A percentile compares a stretch with the other conserved stretches of the same genome.
Conservation (phyloP, 2,113 vertebrate genomes). For the Trichomycterus rosablanca region DNA sequence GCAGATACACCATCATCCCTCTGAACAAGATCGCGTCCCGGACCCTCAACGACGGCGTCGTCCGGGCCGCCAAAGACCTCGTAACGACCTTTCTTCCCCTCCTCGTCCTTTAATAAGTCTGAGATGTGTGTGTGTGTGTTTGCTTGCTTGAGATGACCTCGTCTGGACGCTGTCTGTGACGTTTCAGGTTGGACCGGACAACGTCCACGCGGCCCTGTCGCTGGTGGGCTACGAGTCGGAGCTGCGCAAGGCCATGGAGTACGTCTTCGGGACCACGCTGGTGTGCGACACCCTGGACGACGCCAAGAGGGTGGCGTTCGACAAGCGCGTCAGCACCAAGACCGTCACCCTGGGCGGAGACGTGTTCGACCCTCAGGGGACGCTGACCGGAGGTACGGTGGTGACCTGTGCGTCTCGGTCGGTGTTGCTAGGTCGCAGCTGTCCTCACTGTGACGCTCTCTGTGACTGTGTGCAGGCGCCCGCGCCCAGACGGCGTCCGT, state of each 20-base stretch:
- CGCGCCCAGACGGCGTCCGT: slow-evolving; percentile 71
- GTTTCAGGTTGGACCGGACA: slow-evolving; percentile 72
- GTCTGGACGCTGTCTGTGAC: not conserved
- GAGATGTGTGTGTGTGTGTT: not conserved
- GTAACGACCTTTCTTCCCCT: slow-evolving; percentile 56
- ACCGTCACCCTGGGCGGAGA: slow-evolving; percentile 90
- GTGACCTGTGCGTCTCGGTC: too few species aligned
- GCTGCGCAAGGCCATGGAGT: slow-evolving; percentile 93
- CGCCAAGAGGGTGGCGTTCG: slow-evolving; percentile 89
- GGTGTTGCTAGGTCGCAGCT: too few species aligned
- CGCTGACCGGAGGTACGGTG: slow-evolving; percentile 89
- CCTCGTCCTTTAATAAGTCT: not conserved
- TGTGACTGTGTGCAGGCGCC: slow-evolving; percentile 63
- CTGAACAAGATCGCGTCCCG: slow-evolving; percentile 89
- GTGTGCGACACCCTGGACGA: slow-evolving; percentile 84
- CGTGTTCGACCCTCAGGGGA: slow-evolving; percentile 89
- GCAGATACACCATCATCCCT: slow-evolving; percentile 89
- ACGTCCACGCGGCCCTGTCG: slow-evolving; percentile 79
- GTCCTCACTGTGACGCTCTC: not conserved
- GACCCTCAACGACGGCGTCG: slow-evolving; percentile 62
- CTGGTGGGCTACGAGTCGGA: slow-evolving; percentile 80
- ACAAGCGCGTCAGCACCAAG: slow-evolving; percentile 83
- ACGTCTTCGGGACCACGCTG: slow-evolving; percentile 86
- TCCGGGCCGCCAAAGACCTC: slow-evolving; percentile 77
- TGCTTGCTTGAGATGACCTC: too few species aligned